These are phyloP conservation scores for Actenoides hombroni DNA, from an alignment of 2,113 vertebrate genomes.

Conservation along the genomic window DNA sequence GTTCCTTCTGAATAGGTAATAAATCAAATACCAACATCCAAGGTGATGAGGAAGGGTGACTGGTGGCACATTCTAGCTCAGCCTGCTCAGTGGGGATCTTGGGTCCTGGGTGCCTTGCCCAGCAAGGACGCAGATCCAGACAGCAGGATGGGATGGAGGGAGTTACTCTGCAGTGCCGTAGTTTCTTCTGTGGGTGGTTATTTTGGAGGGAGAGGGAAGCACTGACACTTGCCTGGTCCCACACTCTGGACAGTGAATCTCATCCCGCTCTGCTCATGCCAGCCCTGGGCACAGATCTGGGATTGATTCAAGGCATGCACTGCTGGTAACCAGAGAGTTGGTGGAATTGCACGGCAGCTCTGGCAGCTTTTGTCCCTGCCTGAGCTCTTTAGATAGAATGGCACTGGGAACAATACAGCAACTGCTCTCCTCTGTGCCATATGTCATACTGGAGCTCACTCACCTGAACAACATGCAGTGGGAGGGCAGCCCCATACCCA, in stretches of 20 bases:
- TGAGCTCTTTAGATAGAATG: background rate
- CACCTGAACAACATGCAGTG: background rate
- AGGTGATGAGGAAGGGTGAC: background rate
- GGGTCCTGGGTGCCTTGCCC: background rate
- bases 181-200: background rate
- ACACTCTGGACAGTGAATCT: background rate
- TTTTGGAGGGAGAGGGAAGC: background rate
- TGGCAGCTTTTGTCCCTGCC: background rate
- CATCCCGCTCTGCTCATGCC: background rate
- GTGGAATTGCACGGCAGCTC: accelerated
- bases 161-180: background rate
- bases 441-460: background rate
- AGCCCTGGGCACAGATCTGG: background rate
- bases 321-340: background rate
- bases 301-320: background rate
- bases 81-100: background rate
- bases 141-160: background rate
- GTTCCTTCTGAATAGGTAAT: slow-evolving; percentile 8
- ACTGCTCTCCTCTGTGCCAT: background rate
- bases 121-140: background rate
- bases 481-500: background rate
- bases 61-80: background rate
- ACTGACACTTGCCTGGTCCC: background rate
- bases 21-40: background rate
- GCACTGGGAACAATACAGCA: accelerated